Evolutionary conservation across 2,888 invertebrate species (phyloP).

Genomic region (Meiosimyza platycephala): DNA sequence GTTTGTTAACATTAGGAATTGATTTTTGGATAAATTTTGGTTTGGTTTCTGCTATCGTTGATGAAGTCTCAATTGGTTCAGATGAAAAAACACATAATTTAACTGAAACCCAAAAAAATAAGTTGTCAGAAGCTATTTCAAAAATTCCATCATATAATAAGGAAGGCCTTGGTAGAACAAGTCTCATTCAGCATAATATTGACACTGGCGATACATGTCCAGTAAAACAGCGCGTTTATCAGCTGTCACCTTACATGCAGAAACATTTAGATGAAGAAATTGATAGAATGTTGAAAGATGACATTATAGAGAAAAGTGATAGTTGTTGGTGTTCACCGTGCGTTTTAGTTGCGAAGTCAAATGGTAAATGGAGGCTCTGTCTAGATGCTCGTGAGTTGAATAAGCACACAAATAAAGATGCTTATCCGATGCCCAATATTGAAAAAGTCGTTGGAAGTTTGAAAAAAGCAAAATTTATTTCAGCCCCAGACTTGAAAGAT

Average conservation of each 20-base stretch:
- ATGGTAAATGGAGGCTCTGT: constrained; percentile 5
- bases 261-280: constrained; percentile 3
- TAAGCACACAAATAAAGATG: background rate
- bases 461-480: background rate
- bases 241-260: background rate
- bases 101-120: background rate
- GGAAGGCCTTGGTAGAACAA: constrained; percentile 4
- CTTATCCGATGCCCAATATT: background rate
- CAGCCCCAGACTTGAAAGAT: background rate
- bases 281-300: constrained; percentile 1
- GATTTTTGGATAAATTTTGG: background rate
- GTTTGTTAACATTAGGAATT: constrained; percentile 5
- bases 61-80: background rate
- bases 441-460: constrained; percentile 2
- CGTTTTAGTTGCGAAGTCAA: too few species aligned
- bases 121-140: background rate
- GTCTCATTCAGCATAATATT: background rate
- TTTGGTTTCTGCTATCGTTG: background rate
- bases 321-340: constrained; percentile 8
- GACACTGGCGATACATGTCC: too few species aligned
- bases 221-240: constrained; percentile 3
- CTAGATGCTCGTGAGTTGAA: constrained; percentile 1
- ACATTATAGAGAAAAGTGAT: background rate
- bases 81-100: background rate
- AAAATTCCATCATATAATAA: background rate